phyloP scores from a whole-genome alignment of 2,888 invertebrate genomes.

The Lepidocyrtoides sp. region DNA sequence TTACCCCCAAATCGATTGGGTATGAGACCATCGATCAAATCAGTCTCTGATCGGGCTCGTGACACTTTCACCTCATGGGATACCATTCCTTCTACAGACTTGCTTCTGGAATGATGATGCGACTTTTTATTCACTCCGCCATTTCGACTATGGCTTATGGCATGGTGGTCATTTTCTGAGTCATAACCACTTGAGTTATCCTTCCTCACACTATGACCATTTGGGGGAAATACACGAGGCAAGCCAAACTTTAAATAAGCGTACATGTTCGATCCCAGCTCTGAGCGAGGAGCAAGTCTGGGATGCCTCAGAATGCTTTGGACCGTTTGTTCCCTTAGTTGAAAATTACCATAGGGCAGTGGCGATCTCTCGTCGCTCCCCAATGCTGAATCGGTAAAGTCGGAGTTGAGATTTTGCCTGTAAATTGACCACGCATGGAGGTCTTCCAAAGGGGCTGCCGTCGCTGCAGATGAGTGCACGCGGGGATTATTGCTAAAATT shows the following conservation, averaged over 20 bases:
- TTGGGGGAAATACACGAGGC: constrained; percentile 96
- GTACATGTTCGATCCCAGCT: constrained; percentile 96
- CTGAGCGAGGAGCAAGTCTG: constrained; percentile 89
- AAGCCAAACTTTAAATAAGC: constrained; percentile 97
- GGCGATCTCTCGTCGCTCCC: constrained; percentile 97
- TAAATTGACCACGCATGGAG: constrained; percentile 98
- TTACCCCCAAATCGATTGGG: constrained; percentile 81
- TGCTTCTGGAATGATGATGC: constrained; percentile 80
- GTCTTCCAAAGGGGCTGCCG: constrained; percentile 89
- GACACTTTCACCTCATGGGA: constrained; percentile 51
- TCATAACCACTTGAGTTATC: constrained; percentile 94
- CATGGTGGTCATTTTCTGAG: constrained; percentile 85
- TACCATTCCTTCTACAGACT: constrained; percentile 66
- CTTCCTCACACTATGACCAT: constrained; percentile 92
- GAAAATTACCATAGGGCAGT: constrained; percentile 97
- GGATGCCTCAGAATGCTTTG: constrained; percentile 96
- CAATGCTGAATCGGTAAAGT: constrained; percentile 97
- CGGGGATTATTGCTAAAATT: constrained; percentile 66
- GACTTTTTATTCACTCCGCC: constrained; percentile 70
- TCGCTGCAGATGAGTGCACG: constrained; percentile 50
- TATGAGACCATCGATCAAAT: constrained; percentile 84
- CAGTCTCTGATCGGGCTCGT: constrained; percentile 85
- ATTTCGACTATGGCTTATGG: constrained; percentile 52
- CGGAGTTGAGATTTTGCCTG: constrained; percentile 97
- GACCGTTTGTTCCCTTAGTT: constrained; percentile 96